Evolutionary conservation across 2,113 vertebrate species (phyloP).

Genomic region (Heterotis niloticus): DNA sequence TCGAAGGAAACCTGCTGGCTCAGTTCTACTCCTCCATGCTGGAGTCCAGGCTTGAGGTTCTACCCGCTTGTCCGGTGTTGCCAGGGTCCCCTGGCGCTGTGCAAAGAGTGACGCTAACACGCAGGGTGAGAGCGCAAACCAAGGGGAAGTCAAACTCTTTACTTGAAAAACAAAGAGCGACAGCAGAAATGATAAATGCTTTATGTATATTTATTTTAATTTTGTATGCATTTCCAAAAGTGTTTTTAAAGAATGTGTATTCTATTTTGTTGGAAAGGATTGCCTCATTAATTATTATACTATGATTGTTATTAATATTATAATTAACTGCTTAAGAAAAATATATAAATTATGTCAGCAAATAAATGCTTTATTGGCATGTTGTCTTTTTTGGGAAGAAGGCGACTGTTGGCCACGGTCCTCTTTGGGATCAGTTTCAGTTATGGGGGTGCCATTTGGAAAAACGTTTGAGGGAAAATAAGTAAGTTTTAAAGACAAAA

Average conservation of each 20-base stretch:
- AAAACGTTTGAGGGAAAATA: no score
- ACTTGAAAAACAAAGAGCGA: slow-evolving; percentile 41
- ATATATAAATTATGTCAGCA: slow-evolving; percentile 48
- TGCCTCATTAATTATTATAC: slow-evolving; percentile 38
- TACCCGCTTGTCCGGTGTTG: no score
- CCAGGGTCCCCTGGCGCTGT: slow-evolving; percentile 26
- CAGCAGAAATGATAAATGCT: slow-evolving; percentile 28
- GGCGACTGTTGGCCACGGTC: no score
- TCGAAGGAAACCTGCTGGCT: background rate
- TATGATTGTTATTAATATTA: slow-evolving; percentile 39
- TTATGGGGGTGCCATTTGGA: no score
- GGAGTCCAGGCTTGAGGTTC: background rate
- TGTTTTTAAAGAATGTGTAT: slow-evolving; percentile 42
- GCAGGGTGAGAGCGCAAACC: slow-evolving; percentile 19
- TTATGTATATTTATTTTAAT: slow-evolving; percentile 43
- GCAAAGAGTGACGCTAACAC: slow-evolving; percentile 15
- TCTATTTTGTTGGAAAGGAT: slow-evolving; percentile 46
- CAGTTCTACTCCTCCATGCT: background rate
- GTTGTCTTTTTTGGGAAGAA: slow-evolving; percentile 5
- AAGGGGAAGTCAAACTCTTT: slow-evolving; percentile 30
- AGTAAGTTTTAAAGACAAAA: no score
- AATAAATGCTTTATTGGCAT: slow-evolving; percentile 52
- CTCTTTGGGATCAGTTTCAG: no score
- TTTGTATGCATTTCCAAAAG: slow-evolving; percentile 41
- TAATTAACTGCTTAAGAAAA: slow-evolving; percentile 44